Conservation (phyloP, 2,113 vertebrate species). For the Poeciliopsis turrubarensis region DNA sequence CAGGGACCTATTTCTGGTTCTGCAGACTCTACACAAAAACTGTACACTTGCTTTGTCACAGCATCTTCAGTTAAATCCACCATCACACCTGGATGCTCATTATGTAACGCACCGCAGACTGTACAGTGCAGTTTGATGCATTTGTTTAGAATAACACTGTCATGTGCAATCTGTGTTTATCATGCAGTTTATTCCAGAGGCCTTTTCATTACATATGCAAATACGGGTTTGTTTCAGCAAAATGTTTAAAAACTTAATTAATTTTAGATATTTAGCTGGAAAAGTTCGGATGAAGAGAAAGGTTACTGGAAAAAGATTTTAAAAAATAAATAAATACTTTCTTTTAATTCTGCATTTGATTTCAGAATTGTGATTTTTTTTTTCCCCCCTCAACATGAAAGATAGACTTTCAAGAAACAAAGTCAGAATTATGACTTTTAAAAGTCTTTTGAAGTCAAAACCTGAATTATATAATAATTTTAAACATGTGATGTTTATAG, state of each 20-base stretch:
- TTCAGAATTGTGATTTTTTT: no score
- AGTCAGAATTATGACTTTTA: no score
- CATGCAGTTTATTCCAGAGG: neutral
- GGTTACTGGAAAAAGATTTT: no score
- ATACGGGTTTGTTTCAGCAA: neutral
- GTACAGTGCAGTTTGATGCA: no score
- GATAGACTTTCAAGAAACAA: no score
- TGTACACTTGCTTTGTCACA: neutral
- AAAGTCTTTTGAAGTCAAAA: no score
- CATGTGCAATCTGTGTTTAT: neutral
- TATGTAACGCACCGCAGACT: neutral
- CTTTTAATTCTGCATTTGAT: no score
- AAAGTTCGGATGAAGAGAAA: neutral
- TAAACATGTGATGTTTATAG: no score
- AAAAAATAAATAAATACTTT: no score
- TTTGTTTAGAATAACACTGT: neutral
- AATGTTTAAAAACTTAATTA: neutral
- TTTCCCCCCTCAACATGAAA: no score
- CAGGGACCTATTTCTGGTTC: constrained; percentile 9
- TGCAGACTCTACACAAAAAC: constrained; percentile 9
- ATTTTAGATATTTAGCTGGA: neutral
- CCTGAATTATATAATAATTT: no score
- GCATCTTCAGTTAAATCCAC: neutral
- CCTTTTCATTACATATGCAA: neutral
- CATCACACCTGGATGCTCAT: neutral